phyloP scores from a whole-genome alignment of 1,140 invertebrate genomes.

The Lasioglossum albipes region DNA sequence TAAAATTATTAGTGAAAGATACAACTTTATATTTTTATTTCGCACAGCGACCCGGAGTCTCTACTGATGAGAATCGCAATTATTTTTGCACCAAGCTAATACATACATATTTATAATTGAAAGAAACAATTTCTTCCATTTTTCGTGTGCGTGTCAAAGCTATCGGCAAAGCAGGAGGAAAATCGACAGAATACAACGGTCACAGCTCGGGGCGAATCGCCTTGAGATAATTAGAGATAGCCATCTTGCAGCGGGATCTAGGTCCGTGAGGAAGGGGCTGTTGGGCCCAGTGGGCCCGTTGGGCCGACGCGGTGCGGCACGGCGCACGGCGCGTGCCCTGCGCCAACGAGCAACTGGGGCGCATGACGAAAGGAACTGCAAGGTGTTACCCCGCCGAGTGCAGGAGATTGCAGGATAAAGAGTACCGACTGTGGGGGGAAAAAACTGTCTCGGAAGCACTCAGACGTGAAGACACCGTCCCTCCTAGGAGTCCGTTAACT shows the following conservation, averaged over 20 bases:
- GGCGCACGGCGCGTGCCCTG: slow-evolving; percentile 52
- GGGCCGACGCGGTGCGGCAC: slow-evolving; percentile 29
- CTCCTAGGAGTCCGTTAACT: slow-evolving; percentile 36
- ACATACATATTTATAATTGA: too few species aligned
- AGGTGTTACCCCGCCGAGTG: slow-evolving; percentile 55
- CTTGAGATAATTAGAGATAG: slow-evolving; percentile 66
- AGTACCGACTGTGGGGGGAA: slow-evolving; percentile 34
- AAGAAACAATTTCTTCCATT: too few species aligned
- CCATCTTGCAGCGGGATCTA: slow-evolving; percentile 55
- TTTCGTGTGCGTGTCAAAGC: neutral
- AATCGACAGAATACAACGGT: slow-evolving; percentile 56
- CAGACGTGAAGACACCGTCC: slow-evolving; percentile 25
- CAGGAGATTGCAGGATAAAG: slow-evolving; percentile 61
- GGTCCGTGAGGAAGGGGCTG: slow-evolving; percentile 29
- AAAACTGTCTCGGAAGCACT: slow-evolving; percentile 18
- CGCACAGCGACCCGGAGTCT: too few species aligned
- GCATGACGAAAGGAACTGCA: slow-evolving; percentile 52
- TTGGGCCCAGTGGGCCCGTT: too few species aligned
- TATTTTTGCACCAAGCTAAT: too few species aligned
- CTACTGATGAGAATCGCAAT: too few species aligned
- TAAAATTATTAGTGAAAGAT: too few species aligned
- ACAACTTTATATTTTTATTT: too few species aligned
- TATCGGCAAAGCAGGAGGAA: neutral
- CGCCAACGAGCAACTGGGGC: slow-evolving; percentile 37
- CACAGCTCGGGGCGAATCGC: slow-evolving; percentile 41